phyloP scores from a whole-genome alignment of 2,797 vertebrate genomes.

The Myoxocephalus aenaeus region DNA sequence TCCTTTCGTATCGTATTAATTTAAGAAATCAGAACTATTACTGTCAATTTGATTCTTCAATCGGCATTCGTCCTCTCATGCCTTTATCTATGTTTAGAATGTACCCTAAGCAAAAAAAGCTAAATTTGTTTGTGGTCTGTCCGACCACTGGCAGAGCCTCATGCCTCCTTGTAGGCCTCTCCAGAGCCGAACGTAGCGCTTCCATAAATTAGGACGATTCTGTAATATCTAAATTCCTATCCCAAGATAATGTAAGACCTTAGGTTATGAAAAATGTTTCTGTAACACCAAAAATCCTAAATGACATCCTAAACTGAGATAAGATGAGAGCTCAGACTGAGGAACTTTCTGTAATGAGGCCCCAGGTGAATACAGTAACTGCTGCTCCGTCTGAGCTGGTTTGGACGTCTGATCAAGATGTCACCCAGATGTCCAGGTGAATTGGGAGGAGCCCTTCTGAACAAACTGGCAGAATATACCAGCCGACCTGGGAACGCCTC shows the following conservation, averaged over 20 bases:
- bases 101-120: neutral
- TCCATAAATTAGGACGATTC: neutral
- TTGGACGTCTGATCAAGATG: slow-evolving; percentile 26
- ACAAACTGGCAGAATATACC: slow-evolving; percentile 32
- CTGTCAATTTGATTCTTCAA: neutral
- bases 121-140: no score
- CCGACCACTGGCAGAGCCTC: no score
- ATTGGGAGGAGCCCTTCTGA: slow-evolving; percentile 21
- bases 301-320: neutral
- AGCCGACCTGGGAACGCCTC: slow-evolving; percentile 24
- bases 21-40: neutral
- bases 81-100: neutral
- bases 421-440: slow-evolving; percentile 24
- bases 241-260: neutral
- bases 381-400: neutral
- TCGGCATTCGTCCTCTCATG: no score
- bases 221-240: neutral
- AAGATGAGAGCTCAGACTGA: neutral
- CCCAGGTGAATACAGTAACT: neutral
- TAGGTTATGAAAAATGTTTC: neutral
- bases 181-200: no score
- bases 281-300: neutral
- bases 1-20: neutral
- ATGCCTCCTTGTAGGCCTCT: no score
- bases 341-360: neutral